Percentiles rank a stretch among this genome's conserved stretches.
These are phyloP conservation scores for Allobates femoralis DNA, from an alignment of 2,797 vertebrate species.

Conservation along the genomic window DNA sequence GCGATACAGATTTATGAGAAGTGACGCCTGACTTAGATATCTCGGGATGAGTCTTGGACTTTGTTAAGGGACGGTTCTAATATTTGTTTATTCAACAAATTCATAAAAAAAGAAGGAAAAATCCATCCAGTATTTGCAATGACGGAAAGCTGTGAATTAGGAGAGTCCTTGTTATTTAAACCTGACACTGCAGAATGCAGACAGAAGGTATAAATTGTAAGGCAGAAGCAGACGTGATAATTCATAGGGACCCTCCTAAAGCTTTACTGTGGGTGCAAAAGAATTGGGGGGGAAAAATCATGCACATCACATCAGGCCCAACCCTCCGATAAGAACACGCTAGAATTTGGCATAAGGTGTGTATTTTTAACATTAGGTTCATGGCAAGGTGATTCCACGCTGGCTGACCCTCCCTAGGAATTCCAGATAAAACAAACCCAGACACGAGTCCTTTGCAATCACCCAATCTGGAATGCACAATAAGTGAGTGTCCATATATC, in stretches of 20 bases:
- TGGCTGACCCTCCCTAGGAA: constrained; percentile 89
- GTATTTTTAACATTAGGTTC: constrained; percentile 84
- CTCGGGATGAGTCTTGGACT: neutral
- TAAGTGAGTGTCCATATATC: constrained; percentile 99
- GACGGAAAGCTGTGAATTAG: neutral
- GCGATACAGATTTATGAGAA: neutral
- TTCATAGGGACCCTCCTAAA: constrained; percentile 32
- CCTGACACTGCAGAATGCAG: constrained; percentile 33
- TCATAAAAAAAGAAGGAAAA: neutral
- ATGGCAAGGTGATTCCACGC: constrained; percentile 83
- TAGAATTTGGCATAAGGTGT: constrained; percentile 80
- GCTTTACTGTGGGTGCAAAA: constrained; percentile 43
- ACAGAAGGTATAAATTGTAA: constrained; percentile 31
- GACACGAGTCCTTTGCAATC: constrained; percentile 96
- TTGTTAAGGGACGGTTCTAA: neutral
- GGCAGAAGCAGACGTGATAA: constrained; percentile 39
- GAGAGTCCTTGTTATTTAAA: constrained; percentile 2
- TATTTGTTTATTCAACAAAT: constrained; percentile 6
- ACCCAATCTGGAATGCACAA: constrained; percentile 97
- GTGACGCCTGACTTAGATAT: neutral
- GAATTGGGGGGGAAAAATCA: constrained; percentile 13
- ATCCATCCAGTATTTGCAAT: neutral
- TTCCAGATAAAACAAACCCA: constrained; percentile 95
- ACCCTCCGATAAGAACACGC: constrained; percentile 61
- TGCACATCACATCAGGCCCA: constrained; percentile 36